Evolutionary conservation across 2,113 vertebrate species (phyloP).

Genomic region (Platycercus adscitus): DNA sequence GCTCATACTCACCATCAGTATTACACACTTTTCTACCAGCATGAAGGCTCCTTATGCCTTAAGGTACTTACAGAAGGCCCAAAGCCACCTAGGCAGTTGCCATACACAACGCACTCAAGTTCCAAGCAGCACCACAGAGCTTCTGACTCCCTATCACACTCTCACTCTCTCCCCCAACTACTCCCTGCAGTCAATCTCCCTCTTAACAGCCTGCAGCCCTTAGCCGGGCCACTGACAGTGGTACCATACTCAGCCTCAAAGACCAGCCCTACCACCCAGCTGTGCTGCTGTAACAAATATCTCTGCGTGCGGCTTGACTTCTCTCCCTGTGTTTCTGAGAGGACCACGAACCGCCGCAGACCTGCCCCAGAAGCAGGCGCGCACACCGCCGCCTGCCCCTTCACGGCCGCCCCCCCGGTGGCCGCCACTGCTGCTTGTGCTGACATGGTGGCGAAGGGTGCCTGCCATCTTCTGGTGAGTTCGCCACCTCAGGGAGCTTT

Average conservation of each 20-base stretch:
- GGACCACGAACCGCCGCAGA: accelerated
- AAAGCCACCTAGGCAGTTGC: background rate
- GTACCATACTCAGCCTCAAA: accelerated
- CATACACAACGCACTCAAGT: background rate
- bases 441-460: accelerated
- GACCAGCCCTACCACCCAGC: background rate
- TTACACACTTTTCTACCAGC: background rate
- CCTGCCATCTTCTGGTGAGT: too few relatives aligned
- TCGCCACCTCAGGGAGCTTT: background rate
- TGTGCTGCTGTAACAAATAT: accelerated
- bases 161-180: background rate
- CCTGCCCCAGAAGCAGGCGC: accelerated
- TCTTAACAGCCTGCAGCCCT: background rate
- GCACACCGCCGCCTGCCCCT: accelerated
- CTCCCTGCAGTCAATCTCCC: background rate
- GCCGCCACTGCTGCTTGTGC: accelerated
- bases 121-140: background rate
- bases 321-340: accelerated
- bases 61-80: background rate
- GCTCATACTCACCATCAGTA: background rate
- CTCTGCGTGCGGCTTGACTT: accelerated
- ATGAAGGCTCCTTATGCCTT: background rate
- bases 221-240: accelerated
- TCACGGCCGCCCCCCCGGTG: background rate
- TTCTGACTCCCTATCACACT: background rate